These are phyloP conservation scores for Luperina nickerlii DNA, from an alignment of 2,888 invertebrate genomes.

Conservation along the genomic window DNA sequence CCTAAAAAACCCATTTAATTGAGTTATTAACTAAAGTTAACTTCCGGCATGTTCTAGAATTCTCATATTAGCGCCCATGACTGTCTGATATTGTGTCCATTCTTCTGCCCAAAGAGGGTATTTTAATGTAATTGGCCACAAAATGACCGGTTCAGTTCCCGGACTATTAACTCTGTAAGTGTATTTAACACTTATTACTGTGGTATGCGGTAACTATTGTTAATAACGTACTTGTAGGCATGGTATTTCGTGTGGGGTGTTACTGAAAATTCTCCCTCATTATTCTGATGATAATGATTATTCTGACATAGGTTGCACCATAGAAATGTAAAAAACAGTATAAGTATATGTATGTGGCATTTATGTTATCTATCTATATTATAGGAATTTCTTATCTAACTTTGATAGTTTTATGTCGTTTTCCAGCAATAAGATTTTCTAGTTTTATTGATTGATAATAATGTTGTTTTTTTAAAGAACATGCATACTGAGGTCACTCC, in stretches of 20 bases:
- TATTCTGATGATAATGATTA: neutral
- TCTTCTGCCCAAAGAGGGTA: slow-evolving; percentile 60
- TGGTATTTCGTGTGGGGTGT: slow-evolving; percentile 8
- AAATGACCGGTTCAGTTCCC: slow-evolving; percentile 64
- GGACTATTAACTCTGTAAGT: slow-evolving; percentile 49
- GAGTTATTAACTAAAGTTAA: slow-evolving; percentile 51
- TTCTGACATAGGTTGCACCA: too few species aligned
- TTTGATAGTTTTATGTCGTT: neutral
- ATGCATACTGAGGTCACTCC: neutral
- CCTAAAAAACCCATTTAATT: slow-evolving; percentile 43
- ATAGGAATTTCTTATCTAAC: neutral
- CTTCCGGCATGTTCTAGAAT: slow-evolving; percentile 41
- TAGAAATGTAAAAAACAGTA: too few species aligned
- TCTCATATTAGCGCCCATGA: slow-evolving; percentile 68
- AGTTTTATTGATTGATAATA: neutral
- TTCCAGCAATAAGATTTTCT: neutral
- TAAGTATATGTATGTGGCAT: too few species aligned
- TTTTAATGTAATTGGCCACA: slow-evolving; percentile 67
- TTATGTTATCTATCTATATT: neutral
- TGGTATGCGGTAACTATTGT: slow-evolving; percentile 46
- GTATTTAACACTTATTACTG: slow-evolving; percentile 64
- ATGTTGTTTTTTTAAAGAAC: too few species aligned
- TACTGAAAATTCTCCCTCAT: neutral
- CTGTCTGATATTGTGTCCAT: slow-evolving; percentile 58
- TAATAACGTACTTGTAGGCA: slow-evolving; percentile 10